Conservation (phyloP, 2,113 vertebrate species). For the Todiramphus chloris region DNA sequence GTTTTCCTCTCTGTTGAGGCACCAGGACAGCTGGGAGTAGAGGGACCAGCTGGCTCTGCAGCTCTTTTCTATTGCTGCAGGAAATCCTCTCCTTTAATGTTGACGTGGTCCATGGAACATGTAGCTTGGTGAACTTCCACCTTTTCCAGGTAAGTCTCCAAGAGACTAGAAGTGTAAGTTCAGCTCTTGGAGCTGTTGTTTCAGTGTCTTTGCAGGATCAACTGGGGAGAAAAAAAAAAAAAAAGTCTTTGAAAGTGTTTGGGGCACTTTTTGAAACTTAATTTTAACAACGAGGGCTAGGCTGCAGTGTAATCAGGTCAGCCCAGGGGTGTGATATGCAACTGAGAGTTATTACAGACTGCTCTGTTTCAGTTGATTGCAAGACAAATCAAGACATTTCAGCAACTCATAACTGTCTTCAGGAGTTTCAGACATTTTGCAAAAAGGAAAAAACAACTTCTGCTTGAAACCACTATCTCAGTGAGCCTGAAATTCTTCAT, state of each 20-base stretch:
- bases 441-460: background rate
- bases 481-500: background rate
- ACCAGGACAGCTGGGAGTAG: background rate
- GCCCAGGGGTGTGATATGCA: background rate
- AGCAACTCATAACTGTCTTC: background rate
- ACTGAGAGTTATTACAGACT: background rate
- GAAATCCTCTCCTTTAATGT: background rate
- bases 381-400: background rate
- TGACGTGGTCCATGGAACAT: background rate
- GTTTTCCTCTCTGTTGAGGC: background rate
- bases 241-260: background rate
- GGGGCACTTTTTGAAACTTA: background rate
- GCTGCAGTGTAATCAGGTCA: background rate
- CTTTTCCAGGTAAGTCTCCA: background rate
- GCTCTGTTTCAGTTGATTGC: background rate
- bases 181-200: background rate
- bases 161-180: background rate
- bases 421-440: background rate
- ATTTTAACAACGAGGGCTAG: background rate
- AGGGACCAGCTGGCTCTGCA: background rate
- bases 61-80: background rate
- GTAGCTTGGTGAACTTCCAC: background rate
- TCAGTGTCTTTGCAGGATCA: background rate
- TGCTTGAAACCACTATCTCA: background rate
- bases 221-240: background rate